Base-by-base conservation (phyloP, 2,888 invertebrate species). In the Cantharis flavilabris region DNA sequence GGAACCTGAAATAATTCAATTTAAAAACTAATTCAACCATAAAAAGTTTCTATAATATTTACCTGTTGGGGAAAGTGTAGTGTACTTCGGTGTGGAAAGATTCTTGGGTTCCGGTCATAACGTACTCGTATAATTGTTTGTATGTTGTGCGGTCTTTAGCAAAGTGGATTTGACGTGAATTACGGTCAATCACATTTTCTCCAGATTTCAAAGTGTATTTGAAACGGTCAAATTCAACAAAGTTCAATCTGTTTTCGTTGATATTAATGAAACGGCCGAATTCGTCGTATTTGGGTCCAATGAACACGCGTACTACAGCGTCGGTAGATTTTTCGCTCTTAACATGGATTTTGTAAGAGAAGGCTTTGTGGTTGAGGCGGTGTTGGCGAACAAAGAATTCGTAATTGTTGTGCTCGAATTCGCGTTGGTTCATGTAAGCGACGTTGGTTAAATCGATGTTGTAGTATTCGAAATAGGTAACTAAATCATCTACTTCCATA, bases 361-460 rank as follows among this genome's bases (percentile, higher is more conserved):
- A 95, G 1, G 91, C 90, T 79, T 93, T 91, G 89, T 94, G 93
- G 88, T 93, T 93, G 49, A 95, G 88, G 82, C 95, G 93, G 80
- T 91, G 90, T 86, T 94, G 94, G 72, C 93, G 92, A 10, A 92
- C 91, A 81, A 91, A 89, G 82, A 91, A 90, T 70, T 90, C 84
- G 81, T 87, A 87, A 1, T 88, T 85, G 75, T 89, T 87, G n/a
- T 87, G 86, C 82, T 85, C 81, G 84, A 86, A 89, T 86, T 91
- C 89, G 82, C 91, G 89, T 62, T 88, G 85, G 76, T 86, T 88
- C 82, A 89, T 86, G 74, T 89, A 87, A 14, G 92, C 86, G 65
- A 89, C 90, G 82, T 91, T 90, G 80, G 90, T 91, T 9, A 94
- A 89, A 83, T 93, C 93, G 75, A 92, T 86, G 84, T 92, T 91